Conservation (phyloP, 1,140 invertebrate species). For the Drosophila pruinosa region DNA sequence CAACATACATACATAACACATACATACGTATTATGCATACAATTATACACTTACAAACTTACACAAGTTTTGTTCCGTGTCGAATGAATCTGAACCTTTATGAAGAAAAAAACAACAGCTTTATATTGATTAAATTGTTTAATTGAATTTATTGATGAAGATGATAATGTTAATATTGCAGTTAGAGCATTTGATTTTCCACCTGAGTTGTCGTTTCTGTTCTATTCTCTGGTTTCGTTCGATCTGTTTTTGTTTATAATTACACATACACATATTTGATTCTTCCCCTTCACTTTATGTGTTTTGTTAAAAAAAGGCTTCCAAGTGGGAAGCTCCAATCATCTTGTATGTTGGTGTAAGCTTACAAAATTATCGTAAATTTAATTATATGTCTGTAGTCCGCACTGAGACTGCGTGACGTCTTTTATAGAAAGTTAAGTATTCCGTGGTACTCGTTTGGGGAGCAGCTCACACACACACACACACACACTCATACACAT, state of each 20-base stretch:
- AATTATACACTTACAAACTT: slow-evolving; percentile 1
- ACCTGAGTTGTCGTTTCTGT: slow-evolving; percentile 48
- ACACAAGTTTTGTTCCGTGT: slow-evolving; percentile 33
- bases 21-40: slow-evolving; percentile 29
- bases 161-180: slow-evolving; percentile 53
- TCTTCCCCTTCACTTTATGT: slow-evolving; percentile 15
- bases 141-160: slow-evolving; percentile 49
- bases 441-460: slow-evolving; percentile 44
- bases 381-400: slow-evolving; percentile 38
- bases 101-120: slow-evolving; percentile 67
- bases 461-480: slow-evolving; percentile 56
- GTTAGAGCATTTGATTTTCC: slow-evolving; percentile 29
- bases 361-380: slow-evolving; percentile 3
- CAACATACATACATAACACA: slow-evolving; percentile 30
- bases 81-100: slow-evolving; percentile 39
- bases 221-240: slow-evolving; percentile 41
- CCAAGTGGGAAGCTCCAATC: slow-evolving; percentile 28
- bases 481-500: slow-evolving; percentile 31
- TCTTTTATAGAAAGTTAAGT: slow-evolving; percentile 48
- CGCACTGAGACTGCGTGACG: slow-evolving; percentile 10
- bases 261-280: slow-evolving; percentile 37
- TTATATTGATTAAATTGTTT: slow-evolving; percentile 76
- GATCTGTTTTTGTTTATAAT: slow-evolving; percentile 38
- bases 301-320: slow-evolving; percentile 48
- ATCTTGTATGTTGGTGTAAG: slow-evolving; percentile 52